Evolutionary conservation across 2,797 vertebrate species (phyloP), one percentile per base, ranked within the genome.

Genomic region (Gymnoscopelus braueri): DNA sequence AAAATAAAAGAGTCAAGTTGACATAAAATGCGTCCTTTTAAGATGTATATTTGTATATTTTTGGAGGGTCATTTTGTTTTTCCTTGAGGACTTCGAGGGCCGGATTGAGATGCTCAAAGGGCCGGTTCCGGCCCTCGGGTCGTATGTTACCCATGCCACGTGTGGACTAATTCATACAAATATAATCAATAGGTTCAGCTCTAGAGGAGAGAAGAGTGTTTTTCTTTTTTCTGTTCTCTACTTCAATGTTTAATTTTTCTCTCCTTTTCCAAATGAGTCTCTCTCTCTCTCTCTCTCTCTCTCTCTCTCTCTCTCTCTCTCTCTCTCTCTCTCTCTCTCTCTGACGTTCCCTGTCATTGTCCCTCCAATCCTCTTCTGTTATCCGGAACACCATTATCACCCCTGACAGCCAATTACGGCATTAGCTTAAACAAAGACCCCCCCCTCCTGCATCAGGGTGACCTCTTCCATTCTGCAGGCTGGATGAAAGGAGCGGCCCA

Each of bases 401-500:
- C 60, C 24, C 49, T 67, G 69, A 71, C 70, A 63, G 66, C 61
- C 69, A 54, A 59, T 75, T 72, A 70, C 69, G 52, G 67, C 69
- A 84, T 69, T 75, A 68, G 60, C 64, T 64, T 65, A 56, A 62
- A 75, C 60, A 67, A 70, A 64, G 53, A 24, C 48, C 58, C 29
- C 24, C 35, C 47, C 56, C 60, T 8, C 68, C 5, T 51, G 53
- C 60, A 70, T 39, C 72, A 71, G 75, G 69, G 74, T 80, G 61
- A 83, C 74, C 74, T 72, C 65, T 19, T 19, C 23, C 35, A 72
- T 77, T 75, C 66, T 72, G 68, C 56, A 35, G 71, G 64, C 68
- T 64, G 67, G 56, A 70, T 76, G 69, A 74, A 63, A 70, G 65
- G 56, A 69, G 70, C 62, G 75, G 65, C 65, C 60, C 73, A 80